Percentiles rank a stretch among this genome's conserved stretches.
These are phyloP conservation scores for Noctua comes DNA, from an alignment of 2,888 invertebrate genomes.

Conservation along the genomic window DNA sequence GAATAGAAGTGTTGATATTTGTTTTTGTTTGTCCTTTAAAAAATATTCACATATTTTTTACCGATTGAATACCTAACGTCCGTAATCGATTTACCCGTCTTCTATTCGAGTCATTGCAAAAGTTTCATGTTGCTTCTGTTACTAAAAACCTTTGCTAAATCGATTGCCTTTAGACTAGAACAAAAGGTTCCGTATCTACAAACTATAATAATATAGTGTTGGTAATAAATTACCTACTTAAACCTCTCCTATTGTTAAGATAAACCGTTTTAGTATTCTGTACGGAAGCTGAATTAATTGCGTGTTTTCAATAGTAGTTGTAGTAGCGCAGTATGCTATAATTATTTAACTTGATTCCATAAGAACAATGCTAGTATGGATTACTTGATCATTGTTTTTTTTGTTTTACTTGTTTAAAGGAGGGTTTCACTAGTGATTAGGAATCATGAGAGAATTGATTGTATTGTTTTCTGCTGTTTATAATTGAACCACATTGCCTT, in stretches of 20 bases:
- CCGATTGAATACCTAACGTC: not conserved
- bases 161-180: slow-evolving; percentile 19
- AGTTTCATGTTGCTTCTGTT: not conserved
- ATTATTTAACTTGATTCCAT: slow-evolving; percentile 40
- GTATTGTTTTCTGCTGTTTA: not conserved
- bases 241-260: slow-evolving; percentile 50
- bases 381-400: slow-evolving; percentile 37
- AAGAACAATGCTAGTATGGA: slow-evolving; percentile 44
- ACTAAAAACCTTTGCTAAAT: slow-evolving; percentile 21
- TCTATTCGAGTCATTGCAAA: not conserved
- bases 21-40: not conserved
- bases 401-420: not conserved
- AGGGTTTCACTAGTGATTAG: not conserved
- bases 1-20: not conserved
- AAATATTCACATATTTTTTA: not conserved
- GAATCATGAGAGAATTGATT: not conserved
- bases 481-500: not conserved
- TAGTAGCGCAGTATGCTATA: slow-evolving; percentile 21
- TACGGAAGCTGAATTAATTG: slow-evolving; percentile 55
- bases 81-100: not conserved
- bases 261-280: slow-evolving; percentile 36
- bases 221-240: slow-evolving; percentile 45
- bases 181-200: slow-evolving; percentile 29
- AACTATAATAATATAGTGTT: slow-evolving; percentile 16
- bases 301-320: slow-evolving; percentile 28